Conservation (phyloP, 2,113 vertebrate species). For the Podocnemis expansa region DNA sequence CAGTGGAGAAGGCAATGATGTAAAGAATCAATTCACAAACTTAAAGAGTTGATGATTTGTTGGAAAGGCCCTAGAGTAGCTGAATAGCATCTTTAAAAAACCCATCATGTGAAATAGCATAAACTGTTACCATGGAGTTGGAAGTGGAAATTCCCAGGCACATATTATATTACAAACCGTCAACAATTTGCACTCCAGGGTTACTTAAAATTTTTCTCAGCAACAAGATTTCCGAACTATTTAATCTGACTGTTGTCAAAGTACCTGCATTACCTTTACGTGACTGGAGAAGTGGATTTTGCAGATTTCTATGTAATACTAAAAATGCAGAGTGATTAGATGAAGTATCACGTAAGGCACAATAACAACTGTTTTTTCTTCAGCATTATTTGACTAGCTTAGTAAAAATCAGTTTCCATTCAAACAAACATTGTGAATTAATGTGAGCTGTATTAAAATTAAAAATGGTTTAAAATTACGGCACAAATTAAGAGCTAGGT, state of each 20-base stretch:
- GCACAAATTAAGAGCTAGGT: neutral
- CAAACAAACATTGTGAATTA: neutral
- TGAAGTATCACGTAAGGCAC: neutral
- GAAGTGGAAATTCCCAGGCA: neutral
- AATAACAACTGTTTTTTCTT: neutral
- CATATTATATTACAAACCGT: neutral
- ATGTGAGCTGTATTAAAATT: neutral
- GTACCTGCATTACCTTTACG: neutral
- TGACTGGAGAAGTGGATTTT: neutral
- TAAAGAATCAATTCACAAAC: neutral
- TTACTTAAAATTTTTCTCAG: neutral
- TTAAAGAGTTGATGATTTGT: fast-evolving
- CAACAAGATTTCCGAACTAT: neutral
- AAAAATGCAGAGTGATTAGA: neutral
- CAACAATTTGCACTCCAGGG: neutral
- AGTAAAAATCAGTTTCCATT: neutral
- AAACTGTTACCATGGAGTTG: neutral
- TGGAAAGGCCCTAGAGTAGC: neutral
- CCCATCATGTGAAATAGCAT: neutral
- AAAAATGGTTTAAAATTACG: neutral
- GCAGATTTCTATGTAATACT: neutral
- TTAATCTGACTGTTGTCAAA: neutral
- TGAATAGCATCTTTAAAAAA: neutral
- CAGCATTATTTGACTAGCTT: neutral
- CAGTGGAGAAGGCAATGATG: neutral